Evolutionary conservation across 2,113 vertebrate species (phyloP).

Genomic region (Ochotona princeps): DNA sequence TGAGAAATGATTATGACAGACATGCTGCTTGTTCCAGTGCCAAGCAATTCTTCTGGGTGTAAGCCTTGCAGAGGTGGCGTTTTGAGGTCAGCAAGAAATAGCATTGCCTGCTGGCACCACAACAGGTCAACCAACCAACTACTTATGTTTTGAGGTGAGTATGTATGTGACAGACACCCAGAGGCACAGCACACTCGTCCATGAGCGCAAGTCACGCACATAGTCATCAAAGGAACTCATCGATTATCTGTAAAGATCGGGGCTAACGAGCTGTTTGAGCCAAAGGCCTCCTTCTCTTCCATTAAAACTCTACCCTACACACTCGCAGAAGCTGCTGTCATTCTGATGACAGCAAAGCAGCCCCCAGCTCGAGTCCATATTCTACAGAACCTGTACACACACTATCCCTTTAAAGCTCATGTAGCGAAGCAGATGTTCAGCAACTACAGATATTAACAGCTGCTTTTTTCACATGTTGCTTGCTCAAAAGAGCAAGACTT

Average conservation of each 20-base stretch:
- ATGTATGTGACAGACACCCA: too few species aligned
- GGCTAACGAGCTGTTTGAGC: not conserved
- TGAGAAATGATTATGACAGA: accelerated
- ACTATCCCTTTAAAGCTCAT: not conserved
- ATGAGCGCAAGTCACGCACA: accelerated
- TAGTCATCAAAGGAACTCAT: not conserved
- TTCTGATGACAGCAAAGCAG: not conserved
- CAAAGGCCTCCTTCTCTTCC: not conserved
- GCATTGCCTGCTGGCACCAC: not conserved
- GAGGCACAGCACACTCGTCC: accelerated
- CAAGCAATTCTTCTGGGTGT: too few species aligned
- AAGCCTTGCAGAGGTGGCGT: not conserved
- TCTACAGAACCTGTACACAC: not conserved
- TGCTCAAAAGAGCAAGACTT: not conserved
- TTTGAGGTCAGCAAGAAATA: accelerated
- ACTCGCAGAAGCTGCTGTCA: not conserved
- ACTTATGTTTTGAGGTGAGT: not conserved
- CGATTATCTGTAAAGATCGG: not conserved
- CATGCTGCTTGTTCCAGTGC: accelerated
- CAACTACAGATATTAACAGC: not conserved
- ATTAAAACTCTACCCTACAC: not conserved
- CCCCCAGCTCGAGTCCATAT: not conserved
- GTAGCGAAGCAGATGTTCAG: not conserved
- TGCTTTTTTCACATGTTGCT: not conserved
- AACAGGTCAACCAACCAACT: not conserved